Evolutionary conservation across 1,140 invertebrate species (phyloP), one percentile per base, ranked within the genome.

Genomic region (Drosophila burlai): DNA sequence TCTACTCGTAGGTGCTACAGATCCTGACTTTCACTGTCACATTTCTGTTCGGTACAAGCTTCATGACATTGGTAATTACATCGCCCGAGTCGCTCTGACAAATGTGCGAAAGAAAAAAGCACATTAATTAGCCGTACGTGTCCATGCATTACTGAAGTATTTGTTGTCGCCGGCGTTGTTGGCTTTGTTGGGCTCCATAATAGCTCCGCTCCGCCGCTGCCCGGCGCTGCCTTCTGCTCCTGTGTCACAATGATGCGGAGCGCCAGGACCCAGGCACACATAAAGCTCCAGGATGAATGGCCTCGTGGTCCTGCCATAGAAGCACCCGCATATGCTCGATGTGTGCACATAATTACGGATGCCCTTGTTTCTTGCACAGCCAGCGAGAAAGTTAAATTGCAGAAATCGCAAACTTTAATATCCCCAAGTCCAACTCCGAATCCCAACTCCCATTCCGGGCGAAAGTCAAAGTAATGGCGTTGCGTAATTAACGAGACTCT

Each of bases 111-210:
- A 76, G 15, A 83, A 72, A 85, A 86, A 83, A 73, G 50, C 63
- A 81, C 83, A 86, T 86, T 87, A 86, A 86, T 87, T 87, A 86
- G 83, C 71, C 43, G 76, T 68, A 87, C 83, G 83, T 86, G 83
- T 86, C 83, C 83, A 86, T 86, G 83, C 80, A 86, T 86, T 87
- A 80, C 83, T 68, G 38, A 72, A 86, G 80, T 72, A 83, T 82
- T 85, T 66, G 57, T 72, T 81, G 79, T 81, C 61, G 54, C 60
- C 76, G 73, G 64, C 57, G 18, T 58, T 26, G 26, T 26, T 26
- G 26, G 26, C 26, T 0, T 50, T 29, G 29, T 7, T 7, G 66
- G 61, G 21, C 46, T 76, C 64, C 75, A 69, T 74, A 86, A 76
- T 82, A 74, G 80, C 73, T 85, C 62, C 69, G 62, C 45, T 29